Evolutionary conservation across 1,140 invertebrate species (phyloP), one percentile per base, ranked within the genome.

Genomic region (Elysia chlorotica): DNA sequence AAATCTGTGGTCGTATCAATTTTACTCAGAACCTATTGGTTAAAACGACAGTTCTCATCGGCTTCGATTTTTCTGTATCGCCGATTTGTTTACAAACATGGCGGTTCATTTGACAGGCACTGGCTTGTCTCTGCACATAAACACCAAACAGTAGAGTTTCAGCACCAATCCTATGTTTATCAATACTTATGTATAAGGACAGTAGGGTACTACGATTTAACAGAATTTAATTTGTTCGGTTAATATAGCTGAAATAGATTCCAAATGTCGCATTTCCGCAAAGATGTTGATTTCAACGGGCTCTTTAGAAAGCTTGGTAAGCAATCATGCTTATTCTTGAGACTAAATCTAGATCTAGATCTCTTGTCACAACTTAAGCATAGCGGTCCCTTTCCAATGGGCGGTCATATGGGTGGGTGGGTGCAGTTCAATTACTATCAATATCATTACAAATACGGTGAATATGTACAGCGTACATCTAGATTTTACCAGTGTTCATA

Each of bases 281-380:
- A 77, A 37, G 81, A 82, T 68, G 75, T 82, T 14, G 79, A 84
- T 79, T 81, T 84, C 30, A 74, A 79, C 41, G 70, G 70, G 61
- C 65, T 84, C 25, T 84, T 84, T 54, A 77, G 79, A 66, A 84
- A 84, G 74, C 75, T 84, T 56, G 82, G 82, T 82, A 73, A 61
- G 69, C 56, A n/a, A 62, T 5, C 31, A n/a, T 21, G 5, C 61
- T 28, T 31, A 14, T 17, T n/a, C 31, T 19, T 35, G 4, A 48
- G 19, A 28, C 23, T 37, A 31, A 21, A 19, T 25, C n/a, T 21
- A 14, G 36, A n/a, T 31, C 37, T 17, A 33, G 30, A 25, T 21
- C 6, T 14, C 1, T 19, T 57, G 5, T 25, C 14, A 19, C 38
- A 6, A 41, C 21, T 65, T 3, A 28, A 35, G 23, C 21, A 59